Evolutionary conservation across 2,888 invertebrate genomes (phyloP), one percentile per base, ranked within the genome.

Genomic region (Trachelus stipa): DNA sequence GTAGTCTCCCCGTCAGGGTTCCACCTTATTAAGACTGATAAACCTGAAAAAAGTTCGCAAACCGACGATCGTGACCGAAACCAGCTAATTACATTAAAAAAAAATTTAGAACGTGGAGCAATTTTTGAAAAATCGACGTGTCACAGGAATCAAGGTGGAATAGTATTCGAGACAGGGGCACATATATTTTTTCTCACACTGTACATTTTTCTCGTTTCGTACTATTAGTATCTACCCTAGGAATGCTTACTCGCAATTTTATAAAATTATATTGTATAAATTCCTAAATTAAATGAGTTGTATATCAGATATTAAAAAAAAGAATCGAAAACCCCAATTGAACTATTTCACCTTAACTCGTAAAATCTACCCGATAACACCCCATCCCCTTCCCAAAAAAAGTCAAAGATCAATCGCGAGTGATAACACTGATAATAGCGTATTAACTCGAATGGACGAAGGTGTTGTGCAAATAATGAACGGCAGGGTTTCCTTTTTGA

Each of bases 11-110:
- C 81, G 79, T 80, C 77, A 82, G 82, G 79, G 80, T 84, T 84
- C 80, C 83, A 82, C 81, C 81, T 81, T 79, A 81, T 80, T 81
- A 87, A 88, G 87, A 88, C 87, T 87, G 87, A 88, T 84, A 83
- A 81, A 79, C 77, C 79, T 76, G 31, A 79, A 76, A 81, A 71
- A 74, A 77, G 69, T 31, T 30, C 30, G n/a, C 75, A 68, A 76
- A 76, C 78, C 81, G 79, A 76, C 78, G 56, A 34, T 30, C 23
- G 56, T 15, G 68, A 73, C 68, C 73, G 74, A 37, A 9, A 73
- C 30, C 56, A 68, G 15, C 4, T 11, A 30, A 76, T 56, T 35
- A 30, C 35, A 30, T 15, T 15, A 73, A 76, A 35, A 76, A 75
- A 33, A 75, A 11, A 68, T 34, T 12, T 6, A 4, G 15, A 40